Conservation (phyloP, 37 sponge, comb jelly and placozoan species). For the Dysidea cf. avara region DNA sequence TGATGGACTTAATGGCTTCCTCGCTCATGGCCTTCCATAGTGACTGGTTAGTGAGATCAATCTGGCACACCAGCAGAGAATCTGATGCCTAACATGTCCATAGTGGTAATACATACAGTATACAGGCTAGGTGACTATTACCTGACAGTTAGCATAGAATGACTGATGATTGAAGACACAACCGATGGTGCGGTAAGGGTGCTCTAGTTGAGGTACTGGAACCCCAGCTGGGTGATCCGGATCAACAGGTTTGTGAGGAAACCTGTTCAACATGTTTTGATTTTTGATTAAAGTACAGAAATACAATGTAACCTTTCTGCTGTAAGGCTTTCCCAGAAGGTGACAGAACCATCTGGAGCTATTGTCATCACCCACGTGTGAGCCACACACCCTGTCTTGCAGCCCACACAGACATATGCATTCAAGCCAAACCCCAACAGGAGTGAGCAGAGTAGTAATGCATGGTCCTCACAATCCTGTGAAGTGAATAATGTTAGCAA, state of each 20-base stretch:
- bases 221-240: constrained; percentile 63
- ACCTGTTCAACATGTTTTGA: constrained; percentile 27
- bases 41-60: constrained; percentile 59
- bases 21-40: constrained; percentile 91
- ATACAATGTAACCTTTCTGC: constrained; percentile 80
- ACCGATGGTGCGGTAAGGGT: constrained; percentile 89
- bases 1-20: constrained; percentile 76
- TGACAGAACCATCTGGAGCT: constrained; percentile 51
- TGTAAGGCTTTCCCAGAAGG: constrained; percentile 96
- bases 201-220: constrained; percentile 36
- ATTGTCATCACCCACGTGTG: constrained; percentile 93
- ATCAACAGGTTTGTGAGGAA: constrained; percentile 54
- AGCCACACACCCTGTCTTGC: constrained; percentile 63
- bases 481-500: neutral
- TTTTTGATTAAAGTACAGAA: neutral
- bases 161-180: constrained; percentile 93
- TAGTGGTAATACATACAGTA: neutral
- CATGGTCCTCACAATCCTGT: constrained; percentile 84
- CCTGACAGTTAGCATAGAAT: constrained; percentile 92
- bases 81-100: constrained; percentile 60
- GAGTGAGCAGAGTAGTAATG: constrained; percentile 87
- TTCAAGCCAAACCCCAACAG: constrained; percentile 93
- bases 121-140: too few relatives aligned
- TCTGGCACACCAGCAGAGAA: constrained; percentile 51
- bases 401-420: constrained; percentile 92